Evolutionary conservation across 2,797 vertebrate species (phyloP).

Genomic region (Bovichtus variegatus): DNA sequence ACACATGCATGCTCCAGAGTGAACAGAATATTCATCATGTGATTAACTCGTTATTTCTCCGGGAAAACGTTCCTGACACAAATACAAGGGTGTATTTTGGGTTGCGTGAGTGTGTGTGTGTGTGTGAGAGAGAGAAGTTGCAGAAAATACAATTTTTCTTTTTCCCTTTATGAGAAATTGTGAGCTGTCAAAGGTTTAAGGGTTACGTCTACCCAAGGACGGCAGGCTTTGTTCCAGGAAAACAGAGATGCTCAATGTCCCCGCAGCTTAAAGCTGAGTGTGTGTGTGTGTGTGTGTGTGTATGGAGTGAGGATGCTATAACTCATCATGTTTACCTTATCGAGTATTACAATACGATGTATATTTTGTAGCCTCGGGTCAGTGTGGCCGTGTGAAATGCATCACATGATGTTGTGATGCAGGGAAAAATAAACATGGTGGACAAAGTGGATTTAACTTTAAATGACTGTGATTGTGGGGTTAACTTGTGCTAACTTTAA

Average conservation of each 20-base stretch:
- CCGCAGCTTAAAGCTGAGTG: slow-evolving; percentile 1
- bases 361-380: not conserved
- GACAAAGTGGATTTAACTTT: not conserved
- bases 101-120: slow-evolving; percentile 13
- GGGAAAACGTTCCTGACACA: slow-evolving; percentile 43
- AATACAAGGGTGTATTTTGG: slow-evolving; percentile 28
- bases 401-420: not conserved
- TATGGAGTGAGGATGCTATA: not conserved
- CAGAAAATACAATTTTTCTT: slow-evolving; percentile 52
- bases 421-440: not conserved
- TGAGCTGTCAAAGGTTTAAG: slow-evolving; percentile 55
- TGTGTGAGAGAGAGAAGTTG: not conserved
- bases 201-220: slow-evolving; percentile 41
- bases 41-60: slow-evolving; percentile 52
- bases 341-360: not conserved
- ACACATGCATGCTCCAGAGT: not conserved
- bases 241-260: slow-evolving; percentile 3
- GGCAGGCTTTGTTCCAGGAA: slow-evolving; percentile 18
- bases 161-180: slow-evolving; percentile 51
- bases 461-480: not conserved
- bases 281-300: not conserved
- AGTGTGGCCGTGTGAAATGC: not conserved
- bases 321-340: not conserved
- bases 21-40: slow-evolving; percentile 52
- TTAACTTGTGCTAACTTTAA: not conserved